Evolutionary conservation across 1,140 invertebrate genomes (phyloP).

Genomic region (Thaumatotibia leucotreta): DNA sequence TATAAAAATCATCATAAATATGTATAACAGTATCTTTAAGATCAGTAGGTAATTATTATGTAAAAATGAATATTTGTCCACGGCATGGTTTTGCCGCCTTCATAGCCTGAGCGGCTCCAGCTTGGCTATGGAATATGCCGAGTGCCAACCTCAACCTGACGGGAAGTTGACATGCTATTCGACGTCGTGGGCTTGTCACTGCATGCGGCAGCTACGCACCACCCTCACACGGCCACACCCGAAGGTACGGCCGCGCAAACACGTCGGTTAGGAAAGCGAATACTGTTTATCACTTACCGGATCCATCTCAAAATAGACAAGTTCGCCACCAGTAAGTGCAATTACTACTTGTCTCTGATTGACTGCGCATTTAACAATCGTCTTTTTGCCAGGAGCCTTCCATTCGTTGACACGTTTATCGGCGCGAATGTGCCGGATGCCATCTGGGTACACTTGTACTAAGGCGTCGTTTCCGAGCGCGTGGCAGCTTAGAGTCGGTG

Average conservation of each 20-base stretch:
- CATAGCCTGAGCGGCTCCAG: constrained; percentile 65
- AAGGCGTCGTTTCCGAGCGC: constrained; percentile 98
- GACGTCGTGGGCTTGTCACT: constrained; percentile 68
- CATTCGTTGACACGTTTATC: constrained; percentile 99
- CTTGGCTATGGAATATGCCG: constrained; percentile 74
- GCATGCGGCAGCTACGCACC: constrained; percentile 62
- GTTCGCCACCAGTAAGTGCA: constrained; percentile 96
- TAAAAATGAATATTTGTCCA: constrained; percentile 46
- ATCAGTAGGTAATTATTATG: neutral
- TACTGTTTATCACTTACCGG: constrained; percentile 83
- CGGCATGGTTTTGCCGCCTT: constrained; percentile 74
- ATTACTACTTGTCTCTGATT: constrained; percentile 99
- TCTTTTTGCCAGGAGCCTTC: constrained; percentile 98
- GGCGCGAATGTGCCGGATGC: constrained; percentile 98
- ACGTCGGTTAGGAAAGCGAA: constrained; percentile 48
- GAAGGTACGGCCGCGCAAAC: constrained; percentile 46
- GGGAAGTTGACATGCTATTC: constrained; percentile 55
- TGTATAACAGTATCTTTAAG: neutral
- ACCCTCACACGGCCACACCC: constrained; percentile 45
- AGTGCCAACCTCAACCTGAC: constrained; percentile 55
- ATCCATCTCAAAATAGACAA: constrained; percentile 99
- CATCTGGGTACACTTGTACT: constrained; percentile 99
- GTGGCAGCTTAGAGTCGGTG: constrained; percentile 97
- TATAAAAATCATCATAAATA: constrained; percentile 21
- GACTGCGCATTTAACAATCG: constrained; percentile 98